Evolutionary conservation across 2,888 invertebrate species (phyloP).

Genomic region (Lymantria dispar): DNA sequence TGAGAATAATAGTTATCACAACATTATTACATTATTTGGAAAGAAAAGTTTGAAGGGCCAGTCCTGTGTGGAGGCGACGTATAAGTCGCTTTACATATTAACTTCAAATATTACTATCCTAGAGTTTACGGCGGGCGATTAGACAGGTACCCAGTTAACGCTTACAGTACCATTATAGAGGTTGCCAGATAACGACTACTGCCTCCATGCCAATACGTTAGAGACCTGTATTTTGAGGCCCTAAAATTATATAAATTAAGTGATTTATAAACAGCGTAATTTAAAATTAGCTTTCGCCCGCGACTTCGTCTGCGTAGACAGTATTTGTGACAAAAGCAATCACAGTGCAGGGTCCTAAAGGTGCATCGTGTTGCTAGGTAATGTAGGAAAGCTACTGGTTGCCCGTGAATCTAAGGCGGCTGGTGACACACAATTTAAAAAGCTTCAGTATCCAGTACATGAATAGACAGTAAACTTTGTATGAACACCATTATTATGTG

Average conservation of each 20-base stretch:
- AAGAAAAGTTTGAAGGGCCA: constrained; percentile 38
- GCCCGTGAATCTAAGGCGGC: too few relatives aligned
- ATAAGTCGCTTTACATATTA: constrained; percentile 28
- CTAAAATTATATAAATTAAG: constrained; percentile 40
- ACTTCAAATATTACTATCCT: constrained; percentile 37
- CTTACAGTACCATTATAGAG: constrained; percentile 22
- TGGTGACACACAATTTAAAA: too few relatives aligned
- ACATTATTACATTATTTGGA: constrained; percentile 41
- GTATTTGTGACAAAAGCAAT: too few relatives aligned
- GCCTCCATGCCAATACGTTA: constrained; percentile 12
- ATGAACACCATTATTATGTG: too few relatives aligned
- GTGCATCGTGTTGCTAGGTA: too few relatives aligned
- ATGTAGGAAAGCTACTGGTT: too few relatives aligned
- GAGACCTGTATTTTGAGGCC: constrained; percentile 33
- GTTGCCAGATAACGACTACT: constrained; percentile 6
- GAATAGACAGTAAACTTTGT: too few relatives aligned
- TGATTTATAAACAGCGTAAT: constrained; percentile 48
- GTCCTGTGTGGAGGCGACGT: constrained; percentile 55
- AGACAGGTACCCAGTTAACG: constrained; percentile 29
- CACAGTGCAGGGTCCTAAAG: too few relatives aligned
- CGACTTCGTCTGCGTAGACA: too few relatives aligned
- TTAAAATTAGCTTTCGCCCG: too few relatives aligned
- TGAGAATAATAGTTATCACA: constrained; percentile 41
- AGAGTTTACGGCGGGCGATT: constrained; percentile 40
- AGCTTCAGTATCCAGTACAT: too few relatives aligned